phyloP scores from a whole-genome alignment of 2,113 vertebrate species.

The Hypomesus transpacificus region DNA sequence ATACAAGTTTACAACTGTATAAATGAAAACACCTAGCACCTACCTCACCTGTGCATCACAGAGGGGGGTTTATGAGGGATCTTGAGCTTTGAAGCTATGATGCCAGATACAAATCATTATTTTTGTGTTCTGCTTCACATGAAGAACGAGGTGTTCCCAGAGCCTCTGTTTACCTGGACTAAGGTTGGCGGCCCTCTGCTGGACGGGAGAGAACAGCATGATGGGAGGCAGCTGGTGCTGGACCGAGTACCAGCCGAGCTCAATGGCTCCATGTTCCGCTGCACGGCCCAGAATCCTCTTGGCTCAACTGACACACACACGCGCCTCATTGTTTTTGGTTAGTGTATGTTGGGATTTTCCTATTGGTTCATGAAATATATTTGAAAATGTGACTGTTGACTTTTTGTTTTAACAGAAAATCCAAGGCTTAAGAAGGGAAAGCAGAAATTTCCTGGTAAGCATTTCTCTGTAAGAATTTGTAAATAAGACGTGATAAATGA shows the following conservation, averaged over 20 bases:
- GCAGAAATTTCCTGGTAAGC: slow-evolving; percentile 72
- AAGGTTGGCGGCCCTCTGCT: slow-evolving; percentile 82
- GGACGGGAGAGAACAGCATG: slow-evolving; percentile 75
- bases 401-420: slow-evolving; percentile 71
- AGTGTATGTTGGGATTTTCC: neutral
- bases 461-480: neutral
- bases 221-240: slow-evolving; percentile 79
- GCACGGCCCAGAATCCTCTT: slow-evolving; percentile 84
- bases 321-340: slow-evolving; percentile 85
- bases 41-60: too few species aligned
- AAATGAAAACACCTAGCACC: too few species aligned
- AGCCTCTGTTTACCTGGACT: slow-evolving; percentile 86
- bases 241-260: slow-evolving; percentile 82
- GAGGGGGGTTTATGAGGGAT: too few species aligned
- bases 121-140: neutral
- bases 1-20: too few species aligned
- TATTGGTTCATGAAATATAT: neutral
- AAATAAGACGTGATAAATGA: neutral
- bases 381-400: neutral
- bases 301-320: slow-evolving; percentile 85
- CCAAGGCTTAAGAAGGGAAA: slow-evolving; percentile 79
- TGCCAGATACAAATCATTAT: neutral
- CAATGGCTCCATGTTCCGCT: slow-evolving; percentile 87
- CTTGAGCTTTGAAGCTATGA: too few species aligned
- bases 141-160: slow-evolving; percentile 85